Conservation (phyloP, 2,888 invertebrate genomes). For the Trissolcus brochymenae region DNA sequence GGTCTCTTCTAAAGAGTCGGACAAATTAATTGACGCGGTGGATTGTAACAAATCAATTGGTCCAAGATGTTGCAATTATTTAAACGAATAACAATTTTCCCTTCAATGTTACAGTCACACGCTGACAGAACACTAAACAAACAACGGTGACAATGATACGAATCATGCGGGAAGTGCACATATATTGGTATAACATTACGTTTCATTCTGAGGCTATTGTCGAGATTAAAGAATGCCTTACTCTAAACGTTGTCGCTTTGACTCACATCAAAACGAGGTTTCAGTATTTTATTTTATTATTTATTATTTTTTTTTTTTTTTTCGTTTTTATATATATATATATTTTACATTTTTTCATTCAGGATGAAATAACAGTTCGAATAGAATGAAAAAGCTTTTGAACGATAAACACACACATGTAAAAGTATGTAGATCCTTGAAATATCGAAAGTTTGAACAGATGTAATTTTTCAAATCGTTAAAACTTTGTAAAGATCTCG, state of each 20-base stretch:
- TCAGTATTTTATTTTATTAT: slow-evolving; percentile 6
- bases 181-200: slow-evolving; percentile 8
- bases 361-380: slow-evolving; percentile 1
- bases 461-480: slow-evolving; percentile 1
- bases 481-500: slow-evolving; percentile 12
- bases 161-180: slow-evolving; percentile 30
- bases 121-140: slow-evolving; percentile 16
- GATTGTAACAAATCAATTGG: no score
- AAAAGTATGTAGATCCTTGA: slow-evolving; percentile 16
- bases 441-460: slow-evolving; percentile 19
- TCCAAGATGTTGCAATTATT: no score
- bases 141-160: slow-evolving; percentile 26
- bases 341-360: background rate
- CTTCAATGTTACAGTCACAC: slow-evolving; percentile 1
- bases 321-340: background rate
- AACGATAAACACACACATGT: slow-evolving; percentile 21
- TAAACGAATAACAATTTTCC: background rate
- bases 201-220: slow-evolving; percentile 45
- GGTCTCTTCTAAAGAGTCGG: no score
- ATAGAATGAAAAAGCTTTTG: slow-evolving; percentile 5
- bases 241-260: slow-evolving; percentile 8
- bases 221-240: slow-evolving; percentile 27
- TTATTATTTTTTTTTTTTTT: background rate
- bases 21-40: no score
- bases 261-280: slow-evolving; percentile 21